Base-by-base conservation (phyloP, 2,797 vertebrate genomes). In the Heteromormyrus szaboi region DNA sequence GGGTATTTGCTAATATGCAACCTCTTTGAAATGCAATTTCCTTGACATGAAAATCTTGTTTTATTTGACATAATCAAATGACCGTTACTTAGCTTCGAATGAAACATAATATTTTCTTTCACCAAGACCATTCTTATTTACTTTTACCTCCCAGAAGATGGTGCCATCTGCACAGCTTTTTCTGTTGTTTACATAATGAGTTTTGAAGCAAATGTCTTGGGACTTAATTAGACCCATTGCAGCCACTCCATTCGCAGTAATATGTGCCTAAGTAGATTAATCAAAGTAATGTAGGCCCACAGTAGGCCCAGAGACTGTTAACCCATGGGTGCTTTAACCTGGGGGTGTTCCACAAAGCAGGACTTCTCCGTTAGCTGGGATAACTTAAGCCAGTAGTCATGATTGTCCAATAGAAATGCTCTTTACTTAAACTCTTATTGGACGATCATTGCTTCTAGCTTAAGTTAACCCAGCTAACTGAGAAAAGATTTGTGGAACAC, bases 231-330 rank as follows among this genome's bases (percentile, higher is more conserved):
- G 89, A 89, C 81, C 48, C 87, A 88, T 88, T 87, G 92, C 54
- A 86, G 62, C 62, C 59, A 79, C 51, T 46, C 87, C 87, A 89
- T 76, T 62, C 65, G 59, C 22, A 0, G 91, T 92, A 89, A 92
- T 89, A 89, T 59, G 88, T 87, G 87, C 90, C 84, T 92, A 93
- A 93, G 92, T 93, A 90, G 89, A 87, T 85, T 87, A 91, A 91
- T 91, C 89, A 90, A 91, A 92, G 91, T 88, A 89, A 89, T 17
- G 53, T 19, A 56, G 11, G 11, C 19, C 33, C 85, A 54, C 53
- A 29, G 50, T 37, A 33, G 50, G 11, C 51, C 33, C 85, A 17
- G 85, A 12, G 4, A 11, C 14, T n/a, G 76, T 62, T 65, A 65
- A 29, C 22, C 59, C 59, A 29, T 65, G 56, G n/a, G 0, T 22